A percentile compares a stretch with the other conserved stretches of the same genome.
These are phyloP conservation scores for Pelochelys cantorii DNA, from an alignment of 2,797 vertebrate species.

Conservation along the genomic window DNA sequence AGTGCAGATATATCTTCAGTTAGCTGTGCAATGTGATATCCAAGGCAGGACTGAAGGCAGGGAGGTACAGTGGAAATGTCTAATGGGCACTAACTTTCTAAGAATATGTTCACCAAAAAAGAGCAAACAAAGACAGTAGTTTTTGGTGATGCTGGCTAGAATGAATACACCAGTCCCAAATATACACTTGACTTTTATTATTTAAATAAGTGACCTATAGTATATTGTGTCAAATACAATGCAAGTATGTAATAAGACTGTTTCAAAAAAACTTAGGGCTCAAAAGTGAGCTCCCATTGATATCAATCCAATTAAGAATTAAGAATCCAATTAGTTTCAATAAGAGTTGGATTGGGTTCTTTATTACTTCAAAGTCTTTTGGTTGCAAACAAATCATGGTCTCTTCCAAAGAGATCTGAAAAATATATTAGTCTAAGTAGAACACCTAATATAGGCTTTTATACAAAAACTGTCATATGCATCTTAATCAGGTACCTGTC, in stretches of 20 bases:
- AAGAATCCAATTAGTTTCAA: constrained; percentile 5
- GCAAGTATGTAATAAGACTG: not conserved
- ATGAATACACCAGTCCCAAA: not conserved
- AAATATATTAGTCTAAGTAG: too few species aligned
- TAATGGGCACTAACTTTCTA: not conserved
- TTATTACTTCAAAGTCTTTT: constrained; percentile 1
- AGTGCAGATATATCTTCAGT: too few species aligned
- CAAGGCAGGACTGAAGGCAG: not conserved
- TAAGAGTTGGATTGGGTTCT: too few species aligned
- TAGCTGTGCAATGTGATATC: too few species aligned
- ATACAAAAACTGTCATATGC: not conserved
- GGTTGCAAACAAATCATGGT: not conserved
- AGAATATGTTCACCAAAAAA: accelerated
- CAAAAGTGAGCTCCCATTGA: constrained; percentile 33
- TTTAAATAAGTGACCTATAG: not conserved
- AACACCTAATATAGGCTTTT: not conserved
- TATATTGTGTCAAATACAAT: not conserved
- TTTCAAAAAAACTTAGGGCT: constrained; percentile 27
- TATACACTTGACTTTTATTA: not conserved
- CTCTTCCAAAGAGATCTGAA: not conserved
- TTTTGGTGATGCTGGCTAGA: not conserved
- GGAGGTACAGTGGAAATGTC: accelerated
- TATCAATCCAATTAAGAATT: not conserved
- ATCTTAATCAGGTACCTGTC: too few species aligned
- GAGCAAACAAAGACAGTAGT: accelerated